Percentiles rank a stretch among this genome's conserved stretches.
phyloP scores from a whole-genome alignment of 2,888 invertebrate species.

The Furcula furcula region DNA sequence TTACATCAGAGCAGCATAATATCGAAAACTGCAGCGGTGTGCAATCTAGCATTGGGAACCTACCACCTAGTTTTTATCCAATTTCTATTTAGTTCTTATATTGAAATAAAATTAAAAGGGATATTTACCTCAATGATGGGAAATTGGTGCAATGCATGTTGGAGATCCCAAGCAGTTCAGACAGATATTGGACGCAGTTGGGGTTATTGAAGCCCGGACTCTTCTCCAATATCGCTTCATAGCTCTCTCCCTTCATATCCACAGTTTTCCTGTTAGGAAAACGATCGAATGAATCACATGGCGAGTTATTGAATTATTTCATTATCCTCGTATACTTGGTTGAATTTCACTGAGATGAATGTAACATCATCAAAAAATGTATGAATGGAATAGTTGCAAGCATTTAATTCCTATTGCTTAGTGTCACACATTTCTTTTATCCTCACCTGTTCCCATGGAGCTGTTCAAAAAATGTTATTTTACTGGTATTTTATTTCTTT shows the following conservation, averaged over 20 bases:
- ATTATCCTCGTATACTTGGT: constrained; percentile 44
- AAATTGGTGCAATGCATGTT: constrained; percentile 87
- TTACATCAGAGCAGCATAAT: too few species aligned
- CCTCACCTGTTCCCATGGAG: constrained; percentile 77
- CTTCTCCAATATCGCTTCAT: constrained; percentile 90
- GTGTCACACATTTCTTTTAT: constrained; percentile 72
- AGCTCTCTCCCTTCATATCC: constrained; percentile 90
- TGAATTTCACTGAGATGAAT: constrained; percentile 42
- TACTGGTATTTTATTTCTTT: constrained; percentile 74
- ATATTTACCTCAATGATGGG: constrained; percentile 84
- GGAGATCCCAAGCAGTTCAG: constrained; percentile 87
- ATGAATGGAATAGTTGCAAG: constrained; percentile 44
- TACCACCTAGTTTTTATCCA: not conserved
- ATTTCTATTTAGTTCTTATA: too few species aligned
- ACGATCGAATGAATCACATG: constrained; percentile 32
- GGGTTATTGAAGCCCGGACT: constrained; percentile 95
- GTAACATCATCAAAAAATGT: constrained; percentile 46
- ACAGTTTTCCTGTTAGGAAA: constrained; percentile 85
- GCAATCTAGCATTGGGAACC: too few species aligned
- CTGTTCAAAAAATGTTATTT: constrained; percentile 81
- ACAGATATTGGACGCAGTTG: constrained; percentile 91
- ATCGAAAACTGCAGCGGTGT: too few species aligned
- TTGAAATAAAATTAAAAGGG: too few species aligned
- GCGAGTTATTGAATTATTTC: constrained; percentile 28
- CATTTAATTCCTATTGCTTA: constrained; percentile 54